These are phyloP conservation scores for Serrognathus titanus DNA, from an alignment of 2,888 invertebrate species.

Conservation along the genomic window DNA sequence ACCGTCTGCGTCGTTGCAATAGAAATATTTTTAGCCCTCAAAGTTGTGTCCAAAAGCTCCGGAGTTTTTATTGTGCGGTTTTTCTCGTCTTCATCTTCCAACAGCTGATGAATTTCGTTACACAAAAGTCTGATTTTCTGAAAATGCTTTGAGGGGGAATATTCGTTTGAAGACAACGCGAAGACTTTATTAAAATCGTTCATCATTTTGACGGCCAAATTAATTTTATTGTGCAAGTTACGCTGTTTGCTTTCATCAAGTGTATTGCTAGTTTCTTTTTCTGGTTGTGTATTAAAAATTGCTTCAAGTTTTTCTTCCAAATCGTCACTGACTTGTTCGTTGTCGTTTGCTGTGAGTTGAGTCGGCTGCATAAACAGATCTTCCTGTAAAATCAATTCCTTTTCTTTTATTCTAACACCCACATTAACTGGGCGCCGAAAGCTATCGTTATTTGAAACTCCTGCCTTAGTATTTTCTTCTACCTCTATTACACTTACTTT, in stretches of 20 bases:
- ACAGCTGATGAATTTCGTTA: neutral
- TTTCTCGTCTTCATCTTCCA: neutral
- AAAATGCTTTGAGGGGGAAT: neutral
- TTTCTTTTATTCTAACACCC: neutral
- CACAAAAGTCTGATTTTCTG: neutral
- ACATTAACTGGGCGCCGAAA: too few relatives aligned
- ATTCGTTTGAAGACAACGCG: neutral
- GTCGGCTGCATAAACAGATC: neutral
- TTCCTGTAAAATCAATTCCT: neutral
- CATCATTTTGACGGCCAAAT: neutral
- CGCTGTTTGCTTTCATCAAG: neutral
- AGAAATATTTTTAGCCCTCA: neutral
- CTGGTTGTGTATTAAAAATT: constrained; percentile 6
- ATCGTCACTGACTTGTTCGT: neutral
- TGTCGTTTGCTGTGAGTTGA: neutral
- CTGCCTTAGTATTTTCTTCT: neutral
- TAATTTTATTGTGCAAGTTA: neutral
- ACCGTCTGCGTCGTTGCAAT: constrained; percentile 3
- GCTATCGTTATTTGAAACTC: too few relatives aligned
- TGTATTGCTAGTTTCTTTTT: neutral
- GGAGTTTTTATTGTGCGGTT: neutral
- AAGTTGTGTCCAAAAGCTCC: neutral
- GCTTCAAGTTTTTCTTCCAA: constrained; percentile 5
- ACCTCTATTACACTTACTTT: too few relatives aligned
- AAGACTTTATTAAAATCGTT: neutral